Evolutionary conservation across 2,113 vertebrate genomes (phyloP), one percentile per base, ranked within the genome.

Genomic region (Eublepharis macularius): DNA sequence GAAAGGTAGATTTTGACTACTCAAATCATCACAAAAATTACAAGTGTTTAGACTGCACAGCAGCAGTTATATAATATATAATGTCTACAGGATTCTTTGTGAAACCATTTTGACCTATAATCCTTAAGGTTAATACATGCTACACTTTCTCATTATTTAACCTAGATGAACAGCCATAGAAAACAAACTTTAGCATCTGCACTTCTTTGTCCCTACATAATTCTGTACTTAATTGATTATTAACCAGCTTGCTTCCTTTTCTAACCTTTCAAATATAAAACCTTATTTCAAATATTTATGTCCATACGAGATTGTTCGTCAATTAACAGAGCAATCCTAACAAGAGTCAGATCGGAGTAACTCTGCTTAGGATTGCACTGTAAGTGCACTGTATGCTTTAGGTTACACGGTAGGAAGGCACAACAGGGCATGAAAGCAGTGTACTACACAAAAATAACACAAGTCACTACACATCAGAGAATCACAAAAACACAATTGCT

Each of bases 11-110:
- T 83, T 84, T 76, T 87, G 81, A 51, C 81, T 80, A 17, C 74
- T 14, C 84, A 60, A 92, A 92, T 72, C 88, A 60, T 72, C 77
- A 82, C 84, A 86, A 10, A 90, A 90, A 77, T 68, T 78, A 89
- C 34, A 74, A 83, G 82, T 82, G 29, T 86, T 3, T 17, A 88
- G 9, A 5, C 10, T 85, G 73, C 41, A 87, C 10, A 17, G 32
- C 9, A 72, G 70, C 87, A 80, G 76, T 84, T 49, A 70, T 26
- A 83, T 68, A 81, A 66, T 34, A 76, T 29, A 32, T 47, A 86
- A 63, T 90, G 95, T 79, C 75, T 69, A 36, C 60, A 76, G 11
- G 60, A 65, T 6, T 87, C 78, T 77, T n/a, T 76, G 0, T 76
- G 81, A 81, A 5, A 45, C 6, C 57, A 4, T 24, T 12, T 39